Percentiles rank a stretch among this genome's conserved stretches.
These are phyloP conservation scores for Eueides isabella DNA, from an alignment of 1,140 invertebrate genomes.

Conservation along the genomic window DNA sequence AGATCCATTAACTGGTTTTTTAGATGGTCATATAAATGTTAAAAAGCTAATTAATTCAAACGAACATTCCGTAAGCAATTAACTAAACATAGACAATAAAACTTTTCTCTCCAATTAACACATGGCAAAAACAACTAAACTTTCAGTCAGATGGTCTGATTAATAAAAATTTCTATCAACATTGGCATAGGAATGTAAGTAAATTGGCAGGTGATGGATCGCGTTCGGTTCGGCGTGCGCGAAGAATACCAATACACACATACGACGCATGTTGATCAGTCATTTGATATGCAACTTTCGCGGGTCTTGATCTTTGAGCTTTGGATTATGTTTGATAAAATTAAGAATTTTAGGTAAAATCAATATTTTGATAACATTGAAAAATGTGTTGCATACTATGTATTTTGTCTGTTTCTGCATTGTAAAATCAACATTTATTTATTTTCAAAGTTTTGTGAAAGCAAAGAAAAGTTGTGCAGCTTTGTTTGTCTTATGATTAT, in stretches of 20 bases:
- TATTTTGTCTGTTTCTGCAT: too few species aligned
- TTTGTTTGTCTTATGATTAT: too few species aligned
- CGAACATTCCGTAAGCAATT: slow-evolving; percentile 21
- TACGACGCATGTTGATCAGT: slow-evolving; percentile 42
- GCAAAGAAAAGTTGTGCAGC: too few species aligned
- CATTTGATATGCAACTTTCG: slow-evolving; percentile 41
- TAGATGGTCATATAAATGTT: slow-evolving; percentile 3
- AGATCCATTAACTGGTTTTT: neutral
- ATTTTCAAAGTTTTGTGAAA: too few species aligned
- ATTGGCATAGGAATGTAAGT: slow-evolving; percentile 45
- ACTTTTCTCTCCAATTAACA: slow-evolving; percentile 24
- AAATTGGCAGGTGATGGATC: slow-evolving; percentile 47
- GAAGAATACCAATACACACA: slow-evolving; percentile 39
- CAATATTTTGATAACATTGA: too few species aligned
- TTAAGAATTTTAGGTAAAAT: slow-evolving; percentile 2
- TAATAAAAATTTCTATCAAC: slow-evolving; percentile 47
- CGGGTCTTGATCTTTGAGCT: slow-evolving; percentile 14
- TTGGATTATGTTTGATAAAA: neutral
- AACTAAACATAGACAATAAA: slow-evolving; percentile 20
- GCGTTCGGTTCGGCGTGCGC: slow-evolving; percentile 39
- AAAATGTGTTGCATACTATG: too few species aligned
- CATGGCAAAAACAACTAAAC: slow-evolving; percentile 16
- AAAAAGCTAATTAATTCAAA: slow-evolving; percentile 9
- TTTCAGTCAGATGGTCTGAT: slow-evolving; percentile 39
- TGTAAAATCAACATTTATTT: too few species aligned